A percentile compares a stretch with the other conserved stretches of the same genome.
Evolutionary conservation across 2,113 vertebrate genomes (phyloP).

Genomic region (Carassius auratus): DNA sequence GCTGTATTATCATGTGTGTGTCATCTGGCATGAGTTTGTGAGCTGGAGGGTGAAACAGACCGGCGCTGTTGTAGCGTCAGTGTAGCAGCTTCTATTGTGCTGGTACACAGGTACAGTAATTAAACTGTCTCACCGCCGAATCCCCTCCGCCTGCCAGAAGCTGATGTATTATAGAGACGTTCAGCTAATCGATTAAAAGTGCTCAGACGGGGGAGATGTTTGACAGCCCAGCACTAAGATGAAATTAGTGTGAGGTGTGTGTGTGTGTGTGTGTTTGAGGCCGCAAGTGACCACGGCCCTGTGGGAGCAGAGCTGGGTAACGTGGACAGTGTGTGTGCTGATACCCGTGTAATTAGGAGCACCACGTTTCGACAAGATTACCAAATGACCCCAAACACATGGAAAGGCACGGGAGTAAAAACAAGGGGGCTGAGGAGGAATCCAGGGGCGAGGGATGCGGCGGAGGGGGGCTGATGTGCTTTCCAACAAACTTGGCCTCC

Average conservation of each 20-base stretch:
- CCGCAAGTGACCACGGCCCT: constrained; percentile 86
- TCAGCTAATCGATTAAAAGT: constrained; percentile 97
- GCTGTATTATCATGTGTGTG: background rate
- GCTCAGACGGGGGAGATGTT: constrained; percentile 91
- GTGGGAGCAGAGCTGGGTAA: constrained; percentile 77
- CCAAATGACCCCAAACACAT: constrained; percentile 81
- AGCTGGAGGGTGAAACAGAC: constrained; percentile 24
- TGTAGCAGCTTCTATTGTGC: constrained; percentile 75
- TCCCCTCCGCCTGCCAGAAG: constrained; percentile 86
- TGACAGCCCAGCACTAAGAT: constrained; percentile 91
- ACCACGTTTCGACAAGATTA: constrained; percentile 86
- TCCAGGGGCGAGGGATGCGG: constrained; percentile 36
- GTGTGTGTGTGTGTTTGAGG: constrained; percentile 76
- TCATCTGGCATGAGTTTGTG: background rate
- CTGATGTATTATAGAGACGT: constrained; percentile 94
- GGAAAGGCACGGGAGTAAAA: constrained; percentile 44
- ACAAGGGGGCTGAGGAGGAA: constrained; percentile 34
- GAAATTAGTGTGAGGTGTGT: constrained; percentile 94
- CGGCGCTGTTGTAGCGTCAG: constrained; percentile 6
- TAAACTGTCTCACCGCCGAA: constrained; percentile 88
- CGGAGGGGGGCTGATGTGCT: constrained; percentile 64
- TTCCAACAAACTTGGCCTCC: constrained; percentile 85
- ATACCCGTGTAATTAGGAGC: constrained; percentile 89
- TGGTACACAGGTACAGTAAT: constrained; percentile 86
- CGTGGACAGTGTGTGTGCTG: constrained; percentile 80